Base-by-base conservation (phyloP, 2,888 invertebrate genomes). In the Acrobasis suavella region DNA sequence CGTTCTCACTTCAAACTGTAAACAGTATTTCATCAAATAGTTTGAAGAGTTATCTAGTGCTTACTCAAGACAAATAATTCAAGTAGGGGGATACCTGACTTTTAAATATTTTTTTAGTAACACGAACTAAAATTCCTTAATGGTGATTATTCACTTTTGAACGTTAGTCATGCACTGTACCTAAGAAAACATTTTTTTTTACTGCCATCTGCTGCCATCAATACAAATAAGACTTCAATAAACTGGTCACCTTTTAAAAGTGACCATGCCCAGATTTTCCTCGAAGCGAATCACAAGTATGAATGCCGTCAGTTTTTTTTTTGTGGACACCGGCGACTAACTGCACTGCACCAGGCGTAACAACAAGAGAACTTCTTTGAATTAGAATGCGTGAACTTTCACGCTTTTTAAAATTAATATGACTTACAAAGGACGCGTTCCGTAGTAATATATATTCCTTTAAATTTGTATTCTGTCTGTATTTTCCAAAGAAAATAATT, bases 391-490 rank as follows among this genome's bases (percentile, higher is more conserved):
- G 46, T 56, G 9, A 56, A 56, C 42, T 56, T 56, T 46, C 42
- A 56, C 56, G 56, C 42, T 56, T 56, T 42, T 22, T 46, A 56
- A 56, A 56, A 56, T 56, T 42, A 56, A 56, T 56, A 56, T 9
- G 9, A 42, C 56, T 46, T 46, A 14, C 42, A 14, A 14, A 6
- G 5, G 42, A 38, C 56, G 8, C 17, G 52, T 42, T 46, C 16
- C 22, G 17, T 42, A n/a, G n/a, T n/a, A n/a, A n/a, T n/a, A n/a
- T n/a, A n/a, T n/a, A n/a, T 22, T 22, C 22, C 22, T 22, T 22
- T 42, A 12, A 15, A 54, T 56, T 56, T 17, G 56, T 42, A 17
- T 56, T 56, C 56, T 12, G 56, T 16, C 16, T 56, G 15, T 16
- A 12, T 46, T 46, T 46, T 14, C 12, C 12, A 12, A 14, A n/a